Conservation (phyloP, 2,888 invertebrate genomes). For the Notocelia uddmanniana region DNA sequence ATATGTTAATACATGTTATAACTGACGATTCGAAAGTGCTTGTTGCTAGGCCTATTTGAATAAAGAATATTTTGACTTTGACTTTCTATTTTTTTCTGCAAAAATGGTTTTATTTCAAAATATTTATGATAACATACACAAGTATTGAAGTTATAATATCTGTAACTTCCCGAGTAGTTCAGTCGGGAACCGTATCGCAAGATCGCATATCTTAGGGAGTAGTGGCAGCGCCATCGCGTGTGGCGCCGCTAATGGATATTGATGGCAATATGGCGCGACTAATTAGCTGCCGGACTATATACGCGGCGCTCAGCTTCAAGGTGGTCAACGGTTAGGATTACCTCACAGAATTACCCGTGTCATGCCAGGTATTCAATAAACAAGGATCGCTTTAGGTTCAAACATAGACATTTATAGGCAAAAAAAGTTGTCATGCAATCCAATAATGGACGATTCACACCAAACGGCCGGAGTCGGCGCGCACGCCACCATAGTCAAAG, state of each 20-base stretch:
- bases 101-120: too few relatives aligned
- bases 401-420: neutral
- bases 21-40: too few relatives aligned
- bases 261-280: conserved; percentile 79
- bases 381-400: neutral
- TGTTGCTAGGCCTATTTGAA: too few relatives aligned
- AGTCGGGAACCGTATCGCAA: conserved; percentile 52
- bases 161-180: conserved; percentile 26
- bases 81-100: too few relatives aligned
- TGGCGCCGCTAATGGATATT: conserved; percentile 84
- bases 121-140: too few relatives aligned
- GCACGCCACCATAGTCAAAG: too few relatives aligned
- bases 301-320: conserved; percentile 29
- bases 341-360: neutral
- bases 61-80: too few relatives aligned
- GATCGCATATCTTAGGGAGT: conserved; percentile 56
- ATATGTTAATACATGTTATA: too few relatives aligned
- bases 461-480: too few relatives aligned
- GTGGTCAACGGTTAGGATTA: conserved; percentile 10
- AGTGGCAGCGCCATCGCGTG: conserved; percentile 74
- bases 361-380: neutral
- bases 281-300: conserved; percentile 74
- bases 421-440: too few relatives aligned
- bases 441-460: too few relatives aligned
- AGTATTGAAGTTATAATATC: neutral